phyloP scores from a whole-genome alignment of 2,113 vertebrate species.

The Corapipo altera region DNA sequence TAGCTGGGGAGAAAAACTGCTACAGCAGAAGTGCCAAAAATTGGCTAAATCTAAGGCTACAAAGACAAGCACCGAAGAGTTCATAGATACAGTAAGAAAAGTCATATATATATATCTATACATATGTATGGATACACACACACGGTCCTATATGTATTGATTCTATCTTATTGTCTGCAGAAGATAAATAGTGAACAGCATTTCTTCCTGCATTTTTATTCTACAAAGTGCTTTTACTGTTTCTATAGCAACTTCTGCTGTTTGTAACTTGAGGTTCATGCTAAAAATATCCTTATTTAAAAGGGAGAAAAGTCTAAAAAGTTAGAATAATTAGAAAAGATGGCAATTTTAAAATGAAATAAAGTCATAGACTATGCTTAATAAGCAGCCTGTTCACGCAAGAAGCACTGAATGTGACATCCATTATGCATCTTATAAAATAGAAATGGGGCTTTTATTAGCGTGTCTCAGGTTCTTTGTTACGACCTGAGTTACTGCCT shows the following conservation, averaged over 20 bases:
- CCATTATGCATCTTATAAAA: slow-evolving; percentile 41
- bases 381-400: slow-evolving; percentile 28
- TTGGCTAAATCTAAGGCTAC: not conserved
- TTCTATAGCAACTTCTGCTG: slow-evolving; percentile 78
- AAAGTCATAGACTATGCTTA: slow-evolving; percentile 43
- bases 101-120: not conserved
- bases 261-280: slow-evolving; percentile 66
- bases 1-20: not conserved
- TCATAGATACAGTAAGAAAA: not conserved
- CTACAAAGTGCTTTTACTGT: slow-evolving; percentile 63
- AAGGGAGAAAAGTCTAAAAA: slow-evolving; percentile 60
- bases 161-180: slow-evolving; percentile 5
- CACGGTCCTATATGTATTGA: not conserved
- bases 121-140: not conserved
- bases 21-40: not conserved
- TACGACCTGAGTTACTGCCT: slow-evolving; percentile 14
- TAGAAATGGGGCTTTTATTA: slow-evolving; percentile 50
- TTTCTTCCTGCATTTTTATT: slow-evolving; percentile 52
- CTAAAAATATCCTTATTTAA: slow-evolving; percentile 69
- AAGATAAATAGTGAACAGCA: slow-evolving; percentile 46
- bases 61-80: not conserved
- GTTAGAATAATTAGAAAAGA: slow-evolving; percentile 50
- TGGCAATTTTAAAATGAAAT: slow-evolving; percentile 48
- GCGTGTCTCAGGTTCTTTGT: slow-evolving; percentile 22
- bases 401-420: slow-evolving; percentile 35